phyloP scores from a whole-genome alignment of 2,797 vertebrate genomes.

The Helostoma temminkii region DNA sequence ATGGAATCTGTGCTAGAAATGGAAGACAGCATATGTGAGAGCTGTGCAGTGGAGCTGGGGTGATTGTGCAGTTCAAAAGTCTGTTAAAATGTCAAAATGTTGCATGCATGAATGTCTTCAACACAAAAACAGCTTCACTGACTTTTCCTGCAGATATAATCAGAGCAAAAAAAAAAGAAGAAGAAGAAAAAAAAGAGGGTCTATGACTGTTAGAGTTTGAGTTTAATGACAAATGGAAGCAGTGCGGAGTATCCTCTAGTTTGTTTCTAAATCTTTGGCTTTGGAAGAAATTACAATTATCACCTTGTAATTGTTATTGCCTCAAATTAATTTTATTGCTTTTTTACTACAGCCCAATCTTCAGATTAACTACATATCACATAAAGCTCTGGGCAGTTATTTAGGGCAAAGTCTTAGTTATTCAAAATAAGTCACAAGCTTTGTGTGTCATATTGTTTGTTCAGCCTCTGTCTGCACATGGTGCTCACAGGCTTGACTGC shows the following conservation, averaged over 20 bases:
- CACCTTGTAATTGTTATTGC: slow-evolving; percentile 26
- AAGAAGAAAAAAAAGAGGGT: too few species aligned
- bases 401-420: background rate
- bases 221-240: slow-evolving; percentile 45
- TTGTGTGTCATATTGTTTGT: slow-evolving; percentile 23
- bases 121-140: background rate
- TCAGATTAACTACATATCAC: background rate
- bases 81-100: slow-evolving; percentile 16
- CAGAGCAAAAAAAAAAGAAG: slow-evolving; percentile 40
- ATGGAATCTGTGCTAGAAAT: slow-evolving; percentile 20
- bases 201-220: slow-evolving; percentile 27
- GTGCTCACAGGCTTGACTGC: background rate
- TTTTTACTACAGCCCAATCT: background rate
- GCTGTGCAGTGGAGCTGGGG: slow-evolving; percentile 11
- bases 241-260: slow-evolving; percentile 11
- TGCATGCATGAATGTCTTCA: background rate
- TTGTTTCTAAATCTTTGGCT: slow-evolving; percentile 49
- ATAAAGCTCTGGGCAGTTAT: background rate
- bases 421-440: slow-evolving; percentile 16
- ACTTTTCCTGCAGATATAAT: slow-evolving; percentile 19
- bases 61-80: slow-evolving; percentile 13
- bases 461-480: slow-evolving; percentile 17
- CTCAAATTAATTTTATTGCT: slow-evolving; percentile 53
- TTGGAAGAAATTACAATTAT: slow-evolving; percentile 31
- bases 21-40: slow-evolving; percentile 48